These are phyloP conservation scores for Microtus richardsoni DNA, from an alignment of 2,113 vertebrate species.

Conservation along the genomic window DNA sequence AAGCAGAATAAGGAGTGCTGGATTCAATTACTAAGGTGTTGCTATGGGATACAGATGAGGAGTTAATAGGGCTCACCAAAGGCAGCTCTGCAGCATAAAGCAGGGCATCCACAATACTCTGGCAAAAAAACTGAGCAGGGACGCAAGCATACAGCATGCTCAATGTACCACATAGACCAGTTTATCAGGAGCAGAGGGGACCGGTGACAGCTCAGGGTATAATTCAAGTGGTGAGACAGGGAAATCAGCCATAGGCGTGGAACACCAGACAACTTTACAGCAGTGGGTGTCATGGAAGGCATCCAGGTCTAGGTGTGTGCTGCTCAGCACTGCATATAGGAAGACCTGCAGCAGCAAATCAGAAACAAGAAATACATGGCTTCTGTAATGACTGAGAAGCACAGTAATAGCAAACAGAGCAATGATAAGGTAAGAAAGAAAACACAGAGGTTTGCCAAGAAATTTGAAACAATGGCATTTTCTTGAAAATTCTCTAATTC, in stretches of 20 bases:
- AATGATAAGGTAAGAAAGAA: background rate
- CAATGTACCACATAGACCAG: background rate
- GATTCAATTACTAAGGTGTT: constrained; percentile 63
- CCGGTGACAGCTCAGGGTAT: background rate
- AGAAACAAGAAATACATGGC: background rate
- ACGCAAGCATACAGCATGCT: background rate
- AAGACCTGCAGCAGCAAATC: constrained; percentile 43
- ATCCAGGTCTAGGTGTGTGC: constrained; percentile 1
- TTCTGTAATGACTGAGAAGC: background rate
- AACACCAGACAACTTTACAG: constrained; percentile 26
- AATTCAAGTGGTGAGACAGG: constrained; percentile 25
- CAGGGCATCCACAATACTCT: background rate
- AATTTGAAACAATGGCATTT: constrained; percentile 49
- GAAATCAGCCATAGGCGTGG: background rate
- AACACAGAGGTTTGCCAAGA: background rate
- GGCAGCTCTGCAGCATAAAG: constrained; percentile 15
- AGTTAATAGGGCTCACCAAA: constrained; percentile 19
- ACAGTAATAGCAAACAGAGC: constrained; percentile 12
- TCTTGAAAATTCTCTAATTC: constrained; percentile 52
- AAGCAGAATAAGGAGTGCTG: constrained; percentile 55
- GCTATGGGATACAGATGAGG: constrained; percentile 57
- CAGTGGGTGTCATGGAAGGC: background rate
- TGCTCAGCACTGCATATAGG: background rate
- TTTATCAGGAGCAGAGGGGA: background rate
- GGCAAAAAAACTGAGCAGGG: constrained; percentile 35